Conservation (phyloP, 2,888 invertebrate species). For the Philhelius pedissequus region DNA sequence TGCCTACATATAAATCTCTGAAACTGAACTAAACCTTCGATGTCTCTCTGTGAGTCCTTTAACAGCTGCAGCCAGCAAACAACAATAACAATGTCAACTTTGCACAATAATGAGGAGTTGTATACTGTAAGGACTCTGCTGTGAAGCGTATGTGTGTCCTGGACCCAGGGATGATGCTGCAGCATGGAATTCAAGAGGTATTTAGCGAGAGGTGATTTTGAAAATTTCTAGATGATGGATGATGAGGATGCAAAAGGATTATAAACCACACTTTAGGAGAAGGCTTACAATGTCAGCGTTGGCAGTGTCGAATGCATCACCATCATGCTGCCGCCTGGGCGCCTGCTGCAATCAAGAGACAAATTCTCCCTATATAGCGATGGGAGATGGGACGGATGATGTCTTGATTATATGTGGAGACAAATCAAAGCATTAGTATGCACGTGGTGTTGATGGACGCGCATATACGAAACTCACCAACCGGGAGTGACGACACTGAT, state of each 20-base stretch:
- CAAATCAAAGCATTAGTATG: conserved; percentile 23
- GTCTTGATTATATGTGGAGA: conserved; percentile 20
- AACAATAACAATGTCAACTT: conserved; percentile 56
- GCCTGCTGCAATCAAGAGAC: neutral
- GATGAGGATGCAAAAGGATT: conserved; percentile 41
- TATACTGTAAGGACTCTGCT: conserved; percentile 31
- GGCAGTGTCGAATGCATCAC: neutral
- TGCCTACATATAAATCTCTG: neutral
- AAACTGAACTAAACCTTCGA: neutral
- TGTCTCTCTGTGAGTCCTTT: conserved; percentile 48
- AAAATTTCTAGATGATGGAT: conserved; percentile 47
- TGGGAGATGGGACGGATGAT: neutral
- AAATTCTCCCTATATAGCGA: neutral
- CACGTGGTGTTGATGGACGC: neutral
- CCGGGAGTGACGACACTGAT: conserved; percentile 16
- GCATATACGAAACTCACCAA: neutral
- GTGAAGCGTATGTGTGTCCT: conserved; percentile 15
- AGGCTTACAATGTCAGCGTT: neutral
- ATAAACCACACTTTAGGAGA: conserved; percentile 28
- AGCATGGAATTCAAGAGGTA: conserved; percentile 50
- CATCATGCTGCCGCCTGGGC: neutral
- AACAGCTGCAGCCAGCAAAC: conserved; percentile 23
- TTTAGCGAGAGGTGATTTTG: conserved; percentile 59
- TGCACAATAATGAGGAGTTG: conserved; percentile 51
- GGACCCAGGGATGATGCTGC: neutral